These are phyloP conservation scores for Macaca mulatta DNA, from an alignment of 2,113 vertebrate species.

Conservation along the genomic window DNA sequence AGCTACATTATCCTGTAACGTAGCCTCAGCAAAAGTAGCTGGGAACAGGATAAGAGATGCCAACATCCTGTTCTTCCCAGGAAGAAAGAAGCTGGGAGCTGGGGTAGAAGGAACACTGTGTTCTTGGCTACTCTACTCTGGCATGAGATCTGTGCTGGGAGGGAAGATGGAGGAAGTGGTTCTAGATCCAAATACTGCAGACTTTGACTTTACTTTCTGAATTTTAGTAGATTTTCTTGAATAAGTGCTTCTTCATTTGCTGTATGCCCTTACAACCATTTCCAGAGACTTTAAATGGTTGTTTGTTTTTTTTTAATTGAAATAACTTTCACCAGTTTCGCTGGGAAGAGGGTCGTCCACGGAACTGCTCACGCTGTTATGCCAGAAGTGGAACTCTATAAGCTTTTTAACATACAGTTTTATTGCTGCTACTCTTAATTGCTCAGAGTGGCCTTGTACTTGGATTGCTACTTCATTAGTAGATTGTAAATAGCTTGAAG, in stretches of 20 bases:
- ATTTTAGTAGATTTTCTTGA: conserved; percentile 36
- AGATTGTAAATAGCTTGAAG: neutral
- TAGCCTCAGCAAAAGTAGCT: neutral
- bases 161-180: neutral
- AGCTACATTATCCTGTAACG: neutral
- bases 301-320: neutral
- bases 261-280: neutral
- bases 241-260: conserved; percentile 31
- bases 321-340: conserved; percentile 10
- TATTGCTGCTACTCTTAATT: neutral
- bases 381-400: neutral
- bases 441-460: neutral
- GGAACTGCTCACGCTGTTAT: neutral
- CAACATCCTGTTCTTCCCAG: neutral
- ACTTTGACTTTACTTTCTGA: neutral
- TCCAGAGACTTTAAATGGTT: conserved; percentile 2
- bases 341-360: neutral
- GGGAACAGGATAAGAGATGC: neutral
- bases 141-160: neutral
- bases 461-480: neutral
- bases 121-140: neutral
- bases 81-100: conserved; percentile 19
- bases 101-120: neutral
- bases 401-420: neutral
- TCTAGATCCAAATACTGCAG: neutral